Conservation (phyloP, 2,113 vertebrate genomes). For the Fulmarus glacialis region DNA sequence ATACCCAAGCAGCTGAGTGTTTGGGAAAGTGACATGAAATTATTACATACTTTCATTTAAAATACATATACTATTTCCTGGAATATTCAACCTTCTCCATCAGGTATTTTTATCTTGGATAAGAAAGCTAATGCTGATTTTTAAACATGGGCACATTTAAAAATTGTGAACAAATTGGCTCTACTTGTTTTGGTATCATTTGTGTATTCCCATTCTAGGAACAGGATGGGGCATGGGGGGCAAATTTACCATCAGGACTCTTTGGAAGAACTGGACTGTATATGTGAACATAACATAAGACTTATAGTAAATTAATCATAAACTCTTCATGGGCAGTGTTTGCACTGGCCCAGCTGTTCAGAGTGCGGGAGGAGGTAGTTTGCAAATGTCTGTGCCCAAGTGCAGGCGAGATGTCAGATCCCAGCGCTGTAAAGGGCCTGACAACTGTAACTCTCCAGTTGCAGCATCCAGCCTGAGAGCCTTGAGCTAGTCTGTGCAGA, state of each 20-base stretch:
- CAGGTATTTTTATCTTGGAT: not conserved
- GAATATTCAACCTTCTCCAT: not conserved
- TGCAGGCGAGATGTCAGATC: not conserved
- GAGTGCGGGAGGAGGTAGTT: not conserved
- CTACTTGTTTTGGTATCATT: not conserved
- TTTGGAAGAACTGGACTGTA: not conserved
- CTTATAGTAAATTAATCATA: not conserved
- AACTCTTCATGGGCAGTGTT: not conserved
- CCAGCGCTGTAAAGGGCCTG: not conserved
- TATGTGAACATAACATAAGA: not conserved
- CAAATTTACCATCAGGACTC: not conserved
- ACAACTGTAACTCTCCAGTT: not conserved
- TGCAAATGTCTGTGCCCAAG: not conserved
- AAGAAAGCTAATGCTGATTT: not conserved
- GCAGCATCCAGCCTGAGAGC: not conserved
- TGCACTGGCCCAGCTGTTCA: not conserved
- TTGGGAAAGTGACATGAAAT: not conserved
- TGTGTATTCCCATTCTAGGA: not conserved
- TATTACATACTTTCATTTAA: not conserved
- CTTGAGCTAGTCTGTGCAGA: not conserved
- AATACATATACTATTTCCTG: not conserved
- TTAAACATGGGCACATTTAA: not conserved
- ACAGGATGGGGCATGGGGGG: accelerated
- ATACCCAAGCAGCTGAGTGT: not conserved
- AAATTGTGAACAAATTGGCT: not conserved